A percentile compares a stretch with the other conserved stretches of the same genome.
Evolutionary conservation across 1,140 invertebrate genomes (phyloP).

Genomic region (Drosophila malerkotliana): DNA sequence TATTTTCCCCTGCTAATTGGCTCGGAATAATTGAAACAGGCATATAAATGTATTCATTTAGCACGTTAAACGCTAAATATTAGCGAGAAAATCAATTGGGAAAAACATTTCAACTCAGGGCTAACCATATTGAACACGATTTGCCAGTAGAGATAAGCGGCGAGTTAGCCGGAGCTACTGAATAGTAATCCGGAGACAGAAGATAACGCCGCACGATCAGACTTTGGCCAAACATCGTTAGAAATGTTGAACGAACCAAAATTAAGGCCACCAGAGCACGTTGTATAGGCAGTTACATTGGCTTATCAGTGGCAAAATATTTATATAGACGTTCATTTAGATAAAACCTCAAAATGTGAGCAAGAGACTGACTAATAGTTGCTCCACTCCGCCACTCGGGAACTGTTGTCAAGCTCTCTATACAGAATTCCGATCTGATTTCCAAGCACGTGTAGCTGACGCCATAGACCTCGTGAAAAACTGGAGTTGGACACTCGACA

Average conservation of each 20-base stretch:
- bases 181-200: conserved; percentile 20
- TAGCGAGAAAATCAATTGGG: conserved; percentile 17
- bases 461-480: conserved; percentile 15
- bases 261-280: conserved; percentile 27
- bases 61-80: conserved; percentile 15
- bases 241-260: conserved; percentile 28
- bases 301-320: conserved; percentile 59
- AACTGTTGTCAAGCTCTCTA: conserved; percentile 35
- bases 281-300: conserved; percentile 17
- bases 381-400: neutral
- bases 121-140: conserved; percentile 15
- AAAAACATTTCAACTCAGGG: conserved; percentile 7
- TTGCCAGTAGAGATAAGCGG: conserved; percentile 15
- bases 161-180: conserved; percentile 12
- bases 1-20: conserved; percentile 16
- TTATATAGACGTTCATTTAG: conserved; percentile 53
- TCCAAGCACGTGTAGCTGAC: conserved; percentile 31
- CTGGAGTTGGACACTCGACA: conserved; percentile 8
- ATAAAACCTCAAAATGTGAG: conserved; percentile 28
- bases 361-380: conserved; percentile 48
- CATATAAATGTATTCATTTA: conserved; percentile 43
- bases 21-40: conserved; percentile 23
- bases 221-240: conserved; percentile 37
- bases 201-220: conserved; percentile 33
- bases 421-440: conserved; percentile 14